These are phyloP conservation scores for Anthophora plumipes DNA, from an alignment of 2,888 invertebrate species.

Conservation along the genomic window DNA sequence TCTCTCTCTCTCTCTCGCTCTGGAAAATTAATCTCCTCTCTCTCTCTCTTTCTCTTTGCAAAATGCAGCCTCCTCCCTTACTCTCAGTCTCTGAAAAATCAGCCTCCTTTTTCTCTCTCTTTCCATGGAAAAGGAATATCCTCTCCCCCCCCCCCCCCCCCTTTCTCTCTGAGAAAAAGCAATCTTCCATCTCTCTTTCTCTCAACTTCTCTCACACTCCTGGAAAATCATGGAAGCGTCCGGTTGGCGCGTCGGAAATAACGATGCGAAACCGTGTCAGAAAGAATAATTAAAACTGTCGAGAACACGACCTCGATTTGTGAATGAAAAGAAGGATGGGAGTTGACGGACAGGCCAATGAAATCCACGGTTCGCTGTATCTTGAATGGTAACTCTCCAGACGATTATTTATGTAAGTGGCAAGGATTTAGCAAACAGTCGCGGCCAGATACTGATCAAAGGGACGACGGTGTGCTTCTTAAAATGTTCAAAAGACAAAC, in stretches of 20 bases:
- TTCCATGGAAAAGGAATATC: no score
- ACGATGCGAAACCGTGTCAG: slow-evolving; percentile 35
- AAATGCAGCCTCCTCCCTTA: no score
- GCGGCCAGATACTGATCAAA: neutral
- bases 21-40: no score
- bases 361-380: neutral
- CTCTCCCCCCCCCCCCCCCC: no score
- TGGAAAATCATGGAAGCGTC: neutral
- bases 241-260: neutral
- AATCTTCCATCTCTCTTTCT: no score
- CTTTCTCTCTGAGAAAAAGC: no score
- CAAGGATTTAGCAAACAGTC: slow-evolving; percentile 4
- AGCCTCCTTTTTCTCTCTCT: no score
- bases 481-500: neutral
- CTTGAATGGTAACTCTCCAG: neutral
- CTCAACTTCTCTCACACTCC: neutral
- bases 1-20: no score
- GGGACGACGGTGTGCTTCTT: neutral
- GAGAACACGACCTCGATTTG: slow-evolving; percentile 29
- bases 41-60: no score
- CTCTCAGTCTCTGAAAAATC: no score
- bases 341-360: neutral
- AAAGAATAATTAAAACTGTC: slow-evolving; percentile 35
- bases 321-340: slow-evolving; percentile 22
- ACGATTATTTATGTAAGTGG: slow-evolving; percentile 2